A percentile compares a stretch with the other conserved stretches of the same genome.
Evolutionary conservation across 2,888 invertebrate genomes (phyloP).

Genomic region (Nephrotoma guestfalica): DNA sequence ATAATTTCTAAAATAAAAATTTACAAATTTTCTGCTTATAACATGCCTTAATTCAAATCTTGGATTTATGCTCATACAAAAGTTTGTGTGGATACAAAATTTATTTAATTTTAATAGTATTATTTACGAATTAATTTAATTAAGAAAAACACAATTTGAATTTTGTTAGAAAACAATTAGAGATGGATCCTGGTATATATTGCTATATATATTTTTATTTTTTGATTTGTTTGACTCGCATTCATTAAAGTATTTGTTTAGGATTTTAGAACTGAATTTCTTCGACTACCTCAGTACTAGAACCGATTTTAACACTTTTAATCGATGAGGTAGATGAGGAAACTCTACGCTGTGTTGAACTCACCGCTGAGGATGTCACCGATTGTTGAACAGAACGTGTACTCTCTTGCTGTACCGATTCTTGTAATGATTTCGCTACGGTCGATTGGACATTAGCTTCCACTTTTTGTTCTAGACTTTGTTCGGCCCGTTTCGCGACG

Average conservation of each 20-base stretch:
- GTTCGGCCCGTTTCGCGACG: constrained; percentile 9
- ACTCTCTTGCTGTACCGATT: constrained; percentile 10
- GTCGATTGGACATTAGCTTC: constrained; percentile 10
- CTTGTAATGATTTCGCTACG: constrained; percentile 4
- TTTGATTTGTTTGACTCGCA: not conserved
- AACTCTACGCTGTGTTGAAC: constrained; percentile 12
- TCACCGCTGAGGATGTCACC: constrained; percentile 12
- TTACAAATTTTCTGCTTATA: not conserved
- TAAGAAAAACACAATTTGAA: not conserved
- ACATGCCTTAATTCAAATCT: not conserved
- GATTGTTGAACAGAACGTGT: constrained; percentile 13
- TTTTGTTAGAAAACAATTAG: not conserved
- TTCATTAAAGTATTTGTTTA: not conserved
- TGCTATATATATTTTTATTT: not conserved
- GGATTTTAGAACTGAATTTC: constrained; percentile 13
- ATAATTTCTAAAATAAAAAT: not conserved
- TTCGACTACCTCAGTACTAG: constrained; percentile 13
- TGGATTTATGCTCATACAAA: not conserved
- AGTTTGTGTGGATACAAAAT: not conserved
- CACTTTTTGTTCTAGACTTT: constrained; percentile 14
- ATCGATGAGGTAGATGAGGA: constrained; percentile 11
- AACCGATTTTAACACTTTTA: constrained; percentile 11
- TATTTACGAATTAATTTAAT: constrained; percentile 2
- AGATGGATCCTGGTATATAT: not conserved
- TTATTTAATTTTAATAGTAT: not conserved